A percentile compares a stretch with the other conserved stretches of the same genome.
These are phyloP conservation scores for Philantomba maxwellii DNA, from an alignment of 2,113 vertebrate species.

Conservation along the genomic window DNA sequence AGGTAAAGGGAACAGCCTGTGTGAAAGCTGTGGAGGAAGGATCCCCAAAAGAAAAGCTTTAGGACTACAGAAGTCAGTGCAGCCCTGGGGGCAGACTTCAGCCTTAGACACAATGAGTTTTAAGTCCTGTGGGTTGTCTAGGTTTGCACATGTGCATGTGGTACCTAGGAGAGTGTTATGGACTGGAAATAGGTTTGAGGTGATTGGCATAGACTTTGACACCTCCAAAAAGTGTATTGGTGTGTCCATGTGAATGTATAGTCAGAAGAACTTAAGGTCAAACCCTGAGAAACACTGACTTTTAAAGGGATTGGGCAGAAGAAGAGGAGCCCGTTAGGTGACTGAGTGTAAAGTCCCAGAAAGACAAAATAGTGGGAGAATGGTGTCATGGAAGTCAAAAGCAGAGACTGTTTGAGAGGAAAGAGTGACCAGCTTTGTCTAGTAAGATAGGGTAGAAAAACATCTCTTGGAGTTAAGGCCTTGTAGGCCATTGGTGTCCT, in stretches of 20 bases:
- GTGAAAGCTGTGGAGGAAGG: background rate
- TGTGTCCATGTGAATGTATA: background rate
- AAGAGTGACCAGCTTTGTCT: background rate
- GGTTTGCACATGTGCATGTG: background rate
- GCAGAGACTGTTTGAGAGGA: background rate
- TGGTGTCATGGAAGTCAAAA: background rate
- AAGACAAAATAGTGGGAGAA: background rate
- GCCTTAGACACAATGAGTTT: background rate
- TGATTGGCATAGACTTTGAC: background rate
- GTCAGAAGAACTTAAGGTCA: background rate
- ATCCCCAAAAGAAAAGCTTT: background rate
- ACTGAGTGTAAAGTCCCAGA: background rate
- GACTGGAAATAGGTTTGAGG: background rate
- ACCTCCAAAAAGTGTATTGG: background rate
- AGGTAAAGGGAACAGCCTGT: background rate
- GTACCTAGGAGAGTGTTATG: background rate
- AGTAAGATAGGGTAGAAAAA: background rate
- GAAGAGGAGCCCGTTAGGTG: background rate
- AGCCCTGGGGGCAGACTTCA: background rate
- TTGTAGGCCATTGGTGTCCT: background rate
- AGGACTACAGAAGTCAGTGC: background rate
- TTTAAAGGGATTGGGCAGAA: background rate
- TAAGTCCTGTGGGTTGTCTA: background rate
- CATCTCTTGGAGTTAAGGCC: background rate
- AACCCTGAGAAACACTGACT: background rate